Conservation (phyloP, 2,113 vertebrate species). For the Oreochromis spilurus region DNA sequence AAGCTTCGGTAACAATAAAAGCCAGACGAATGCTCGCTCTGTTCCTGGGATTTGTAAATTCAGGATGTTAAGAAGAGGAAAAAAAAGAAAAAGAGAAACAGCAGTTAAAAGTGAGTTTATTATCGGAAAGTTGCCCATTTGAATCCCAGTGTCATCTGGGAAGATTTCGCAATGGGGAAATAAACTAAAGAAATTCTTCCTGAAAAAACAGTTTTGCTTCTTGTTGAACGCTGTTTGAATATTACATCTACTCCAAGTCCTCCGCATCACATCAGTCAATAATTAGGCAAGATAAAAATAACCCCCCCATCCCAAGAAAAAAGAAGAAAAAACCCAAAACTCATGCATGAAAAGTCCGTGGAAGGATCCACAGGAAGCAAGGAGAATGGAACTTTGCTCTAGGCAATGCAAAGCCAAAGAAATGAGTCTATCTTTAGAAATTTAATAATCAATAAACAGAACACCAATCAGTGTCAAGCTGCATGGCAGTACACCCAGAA, state of each 20-base stretch:
- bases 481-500: not conserved
- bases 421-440: not conserved
- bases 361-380: not conserved
- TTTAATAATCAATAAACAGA: not conserved
- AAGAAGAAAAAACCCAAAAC: accelerated
- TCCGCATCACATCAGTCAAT: not conserved
- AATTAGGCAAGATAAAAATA: not conserved
- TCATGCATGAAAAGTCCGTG: not conserved
- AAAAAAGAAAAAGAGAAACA: not conserved
- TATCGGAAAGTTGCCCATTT: not conserved
- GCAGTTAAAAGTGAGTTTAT: not conserved
- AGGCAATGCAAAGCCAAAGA: not conserved
- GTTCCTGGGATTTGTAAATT: not conserved
- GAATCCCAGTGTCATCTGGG: not conserved
- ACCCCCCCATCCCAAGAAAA: not conserved
- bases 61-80: not conserved
- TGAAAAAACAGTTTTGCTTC: not conserved
- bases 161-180: not conserved
- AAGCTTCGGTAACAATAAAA: constrained; percentile 29
- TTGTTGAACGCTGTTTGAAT: not conserved
- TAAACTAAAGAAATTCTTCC: not conserved
- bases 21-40: not conserved
- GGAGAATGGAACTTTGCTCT: not conserved
- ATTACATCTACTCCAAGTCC: not conserved
- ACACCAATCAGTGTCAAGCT: not conserved